Base-by-base conservation (phyloP, 2,888 invertebrate species). In the Cyclophora albipunctata region DNA sequence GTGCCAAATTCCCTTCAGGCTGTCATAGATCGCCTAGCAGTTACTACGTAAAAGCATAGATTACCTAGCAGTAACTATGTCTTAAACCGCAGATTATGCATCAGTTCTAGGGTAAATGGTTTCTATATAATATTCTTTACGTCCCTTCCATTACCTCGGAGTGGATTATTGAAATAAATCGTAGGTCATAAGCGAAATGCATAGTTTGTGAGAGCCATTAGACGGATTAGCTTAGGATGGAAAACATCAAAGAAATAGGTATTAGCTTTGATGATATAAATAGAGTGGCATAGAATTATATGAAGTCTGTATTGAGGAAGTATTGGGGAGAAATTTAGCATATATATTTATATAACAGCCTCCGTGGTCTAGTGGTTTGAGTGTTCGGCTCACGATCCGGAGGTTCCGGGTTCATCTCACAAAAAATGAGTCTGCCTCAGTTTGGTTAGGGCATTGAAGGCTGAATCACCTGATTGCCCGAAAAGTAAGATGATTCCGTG, bases 101-200 rank as follows among this genome's bases (percentile, higher is more conserved):
- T 40, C 45, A 42, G 41, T 47, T 48, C 41, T 34, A 50, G 47
- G 49, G 52, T 65, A 69, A 64, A 37, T 20, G 20, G 33, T 43
- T 64, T 59, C 59, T 62, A 69, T 67, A 68, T 69, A 69, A 74
- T 73, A 72, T 72, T 66, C 61, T 52, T 47, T 53, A 54, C 62
- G 57, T 62, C 61, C 52, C 60, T 51, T 58, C 65, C 60, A 73
- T 75, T 73, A 73, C 63, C 49, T 52, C 49, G 47, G 56, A 60
- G 60, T 59, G 69, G 72, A 67, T 69, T 80, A 81, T 81, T 82
- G 81, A 82, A 79, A 82, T 75, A 81, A 80, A 82, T 81, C 73
- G 75, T 52, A 53, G 60, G 71, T 75, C 77, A 80, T 82, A 80
- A 80, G 66, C 66, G 53, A 75, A 80, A 78, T 78, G 75, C 76